Evolutionary conservation across 2,113 vertebrate genomes (phyloP), one percentile per base, ranked within the genome.

Genomic region (Coturnix japonica): DNA sequence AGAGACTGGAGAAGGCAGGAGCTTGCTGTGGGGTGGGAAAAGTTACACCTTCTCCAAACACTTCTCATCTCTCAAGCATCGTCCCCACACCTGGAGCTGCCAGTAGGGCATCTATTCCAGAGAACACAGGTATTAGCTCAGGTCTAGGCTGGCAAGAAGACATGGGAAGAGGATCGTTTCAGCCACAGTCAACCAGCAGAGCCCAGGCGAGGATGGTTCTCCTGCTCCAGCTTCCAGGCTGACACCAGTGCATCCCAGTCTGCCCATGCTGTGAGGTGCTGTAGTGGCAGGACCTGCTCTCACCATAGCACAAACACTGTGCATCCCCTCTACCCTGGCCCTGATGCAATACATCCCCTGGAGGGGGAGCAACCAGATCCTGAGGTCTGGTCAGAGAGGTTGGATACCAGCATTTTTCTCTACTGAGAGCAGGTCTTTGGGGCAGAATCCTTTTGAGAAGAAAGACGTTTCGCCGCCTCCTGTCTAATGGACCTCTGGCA

Each of bases 281-380:
- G 19, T 57, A 90, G 65, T 49, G 28, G 7, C 17, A 63, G 65
- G 12, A 35, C 76, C 51, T 82, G 7, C 53, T 10, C 47, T 71
- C 47, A 43, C 64, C 28, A 8, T 0, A 6, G 35, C 22, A 17
- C 8, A 0, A 2, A 19, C 1, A 1, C 49, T 64, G 35, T 47
- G 54, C n/a, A 57, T 53, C 33, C 7, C 31, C 35, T 47, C 76
- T 57, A 26, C n/a, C 31, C 18, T 60, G 23, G 1, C 5, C 66
- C 12, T 61, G 7, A 25, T 74, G 28, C 6, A 59, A 53, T 22
- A 85, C 31, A 57, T 53, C n/a, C 31, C 19, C 79, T 41, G 8
- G 15, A 8, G 54, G 13, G 25, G 25, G 47, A n/a, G 37, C 5
- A 63, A 31, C 6, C 18, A 61, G 19, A 17, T 28, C 28, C n/a